A percentile compares a stretch with the other conserved stretches of the same genome.
Conservation (phyloP, 2,888 invertebrate genomes). For the Cephus sareptanus region DNA sequence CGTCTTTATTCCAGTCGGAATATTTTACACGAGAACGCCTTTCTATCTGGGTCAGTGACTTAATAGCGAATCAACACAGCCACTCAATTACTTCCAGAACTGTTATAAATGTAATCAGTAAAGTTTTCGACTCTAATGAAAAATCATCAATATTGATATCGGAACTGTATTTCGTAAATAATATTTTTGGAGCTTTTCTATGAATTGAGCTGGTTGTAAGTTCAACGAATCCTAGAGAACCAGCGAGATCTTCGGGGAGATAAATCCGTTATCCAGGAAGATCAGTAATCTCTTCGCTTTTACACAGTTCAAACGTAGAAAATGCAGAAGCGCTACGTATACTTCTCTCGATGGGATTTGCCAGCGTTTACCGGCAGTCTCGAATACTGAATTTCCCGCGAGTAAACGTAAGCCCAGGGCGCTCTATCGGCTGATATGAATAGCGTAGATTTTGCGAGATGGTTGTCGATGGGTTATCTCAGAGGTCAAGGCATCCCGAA, state of each 20-base stretch:
- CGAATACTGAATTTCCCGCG: not conserved
- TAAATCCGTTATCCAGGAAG: not conserved
- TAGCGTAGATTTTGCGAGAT: not conserved
- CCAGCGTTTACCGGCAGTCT: not conserved
- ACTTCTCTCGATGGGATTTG: not conserved
- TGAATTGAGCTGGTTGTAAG: not conserved
- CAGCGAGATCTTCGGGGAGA: not conserved
- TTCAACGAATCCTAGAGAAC: not conserved
- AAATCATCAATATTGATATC: not conserved
- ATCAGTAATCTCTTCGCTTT: not conserved
- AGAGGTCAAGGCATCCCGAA: not conserved
- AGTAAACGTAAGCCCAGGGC: not conserved
- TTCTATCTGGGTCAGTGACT: slow-evolving; percentile 1
- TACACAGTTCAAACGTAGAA: not conserved
- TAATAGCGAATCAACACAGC: not conserved
- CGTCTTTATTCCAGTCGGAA: not conserved
- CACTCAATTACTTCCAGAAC: not conserved
- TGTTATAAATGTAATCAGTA: not conserved
- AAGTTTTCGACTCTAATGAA: not conserved
- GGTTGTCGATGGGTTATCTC: not conserved
- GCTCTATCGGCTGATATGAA: not conserved
- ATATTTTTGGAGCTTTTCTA: not conserved
- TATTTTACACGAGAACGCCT: not conserved
- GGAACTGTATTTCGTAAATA: not conserved
- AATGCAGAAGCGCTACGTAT: not conserved